These are phyloP conservation scores for Boloria euphrosyne DNA, from an alignment of 2,888 invertebrate genomes.

Conservation along the genomic window DNA sequence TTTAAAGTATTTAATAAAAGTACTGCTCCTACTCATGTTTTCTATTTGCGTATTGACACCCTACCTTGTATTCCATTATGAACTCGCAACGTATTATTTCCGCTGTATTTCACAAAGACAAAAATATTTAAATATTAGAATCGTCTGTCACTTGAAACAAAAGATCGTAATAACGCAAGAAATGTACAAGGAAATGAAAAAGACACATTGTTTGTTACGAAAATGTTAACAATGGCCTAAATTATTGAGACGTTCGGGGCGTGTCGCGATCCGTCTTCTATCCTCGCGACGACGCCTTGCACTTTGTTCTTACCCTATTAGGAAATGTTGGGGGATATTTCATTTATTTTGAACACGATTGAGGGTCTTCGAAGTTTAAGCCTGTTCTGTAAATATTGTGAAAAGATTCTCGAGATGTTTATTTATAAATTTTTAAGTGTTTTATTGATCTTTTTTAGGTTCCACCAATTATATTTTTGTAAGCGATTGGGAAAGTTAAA, in stretches of 20 bases:
- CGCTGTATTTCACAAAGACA: not conserved
- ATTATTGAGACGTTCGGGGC: slow-evolving; percentile 4
- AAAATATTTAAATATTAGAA: not conserved
- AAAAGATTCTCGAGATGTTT: too few species aligned
- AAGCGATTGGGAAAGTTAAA: too few species aligned
- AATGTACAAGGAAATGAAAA: slow-evolving; percentile 13
- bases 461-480: too few species aligned
- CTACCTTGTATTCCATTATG: too few species aligned
- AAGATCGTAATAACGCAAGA: slow-evolving; percentile 3
- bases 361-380: not conserved
- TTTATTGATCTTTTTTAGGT: too few species aligned
- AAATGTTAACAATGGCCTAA: slow-evolving; percentile 8
- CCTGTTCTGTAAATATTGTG: too few species aligned
- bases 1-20: too few species aligned
- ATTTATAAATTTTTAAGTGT: too few species aligned
- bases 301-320: slow-evolving; percentile 35
- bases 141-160: not conserved
- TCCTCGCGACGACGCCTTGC: slow-evolving; percentile 32
- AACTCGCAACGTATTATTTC: too few species aligned
- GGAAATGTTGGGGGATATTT: slow-evolving; percentile 24
- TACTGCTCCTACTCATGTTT: too few species aligned
- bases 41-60: too few species aligned
- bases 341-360: not conserved
- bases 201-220: slow-evolving; percentile 3
- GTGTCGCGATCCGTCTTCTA: slow-evolving; percentile 4